Base-by-base conservation (phyloP, 2,113 vertebrate species). In the Hystrix brachyura region DNA sequence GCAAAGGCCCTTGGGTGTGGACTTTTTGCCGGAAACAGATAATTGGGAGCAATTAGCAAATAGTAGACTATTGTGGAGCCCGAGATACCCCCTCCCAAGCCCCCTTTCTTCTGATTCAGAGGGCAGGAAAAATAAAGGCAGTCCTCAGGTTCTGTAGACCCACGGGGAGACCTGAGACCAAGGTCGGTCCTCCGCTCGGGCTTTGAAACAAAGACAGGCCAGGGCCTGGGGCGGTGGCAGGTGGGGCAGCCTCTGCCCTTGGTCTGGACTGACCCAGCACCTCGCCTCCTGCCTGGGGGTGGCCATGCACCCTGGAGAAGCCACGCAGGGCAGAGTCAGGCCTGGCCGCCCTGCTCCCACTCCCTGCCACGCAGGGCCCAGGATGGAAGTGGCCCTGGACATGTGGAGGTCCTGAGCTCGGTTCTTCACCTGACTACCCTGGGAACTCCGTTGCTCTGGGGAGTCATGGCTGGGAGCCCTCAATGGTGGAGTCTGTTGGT, bases 331-430 rank as follows among this genome's bases (percentile, higher is more conserved):
- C 15, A n/a, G 55, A 7, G 21, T 23, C 43, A 51, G 21, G 32
- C 57, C 46, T 64, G 57, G 12, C 43, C 25, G 19, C 57, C 46
- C 51, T 43, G 12, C 43, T 18, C 12, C 38, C 6, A 38, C 53
- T 9, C 67, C 53, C n/a, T 43, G 27, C 21, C 3, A 46, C 14
- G 2, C 3, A 43, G 59, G 60, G 5, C 17, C 25, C 25, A 2
- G 4, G 8, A 18, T 25, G 48, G 5, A 13, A 14, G 4, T 8
- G 2, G 29, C 29, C 14, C 11, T 2, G 0, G 34, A 55, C 13
- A 2, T 8, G 3, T 11, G 12, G 38, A 55, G 55, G 92, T 7
- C 57, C 83, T 71, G 32, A 51, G 27, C 55, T 29, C 19, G 3
- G 14, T 13, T 43, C 38, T 60, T 64, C 15, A 6, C 12, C 23